Evolutionary conservation across 53 echinoderm and acorn worm genomes (phyloP).

Genomic region (Holothuria scabra): DNA sequence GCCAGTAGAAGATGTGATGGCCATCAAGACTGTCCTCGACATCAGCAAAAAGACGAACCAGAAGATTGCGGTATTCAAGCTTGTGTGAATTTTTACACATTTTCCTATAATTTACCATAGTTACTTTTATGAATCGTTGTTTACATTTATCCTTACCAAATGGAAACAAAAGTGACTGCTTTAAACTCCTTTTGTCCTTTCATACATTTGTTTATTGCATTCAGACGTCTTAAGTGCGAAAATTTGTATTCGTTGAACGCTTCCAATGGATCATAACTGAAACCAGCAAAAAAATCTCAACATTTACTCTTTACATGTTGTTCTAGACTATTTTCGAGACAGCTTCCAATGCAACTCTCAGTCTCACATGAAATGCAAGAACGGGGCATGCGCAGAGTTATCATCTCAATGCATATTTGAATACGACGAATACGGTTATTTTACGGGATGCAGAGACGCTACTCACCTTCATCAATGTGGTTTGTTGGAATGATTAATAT

Average conservation of each 20-base stretch:
- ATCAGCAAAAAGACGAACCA: constrained; percentile 30
- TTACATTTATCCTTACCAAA: too few relatives aligned
- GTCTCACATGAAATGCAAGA: constrained; percentile 15
- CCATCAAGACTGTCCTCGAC: constrained; percentile 27
- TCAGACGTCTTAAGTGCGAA: too few relatives aligned
- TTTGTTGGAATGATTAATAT: background rate
- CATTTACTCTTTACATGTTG: too few relatives aligned
- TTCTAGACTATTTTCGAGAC: constrained; percentile 10
- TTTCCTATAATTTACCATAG: too few relatives aligned
- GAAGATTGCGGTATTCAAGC: constrained; percentile 38
- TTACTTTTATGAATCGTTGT: too few relatives aligned
- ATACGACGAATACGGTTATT: constrained; percentile 21
- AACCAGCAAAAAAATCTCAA: too few relatives aligned
- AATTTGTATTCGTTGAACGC: too few relatives aligned
- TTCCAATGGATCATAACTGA: too few relatives aligned
- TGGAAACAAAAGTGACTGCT: too few relatives aligned
- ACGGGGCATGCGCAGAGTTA: constrained; percentile 18
- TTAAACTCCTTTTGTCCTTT: too few relatives aligned
- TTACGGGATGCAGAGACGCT: constrained; percentile 43
- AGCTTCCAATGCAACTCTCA: background rate
- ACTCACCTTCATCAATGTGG: constrained; percentile 31
- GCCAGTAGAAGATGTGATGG: constrained; percentile 6
- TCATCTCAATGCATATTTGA: constrained; percentile 15
- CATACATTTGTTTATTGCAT: too few relatives aligned
- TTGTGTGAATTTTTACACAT: too few relatives aligned